Percentiles rank a stretch among this genome's conserved stretches.
Conservation (phyloP, 2,888 invertebrate species). For the Diaperis boleti region DNA sequence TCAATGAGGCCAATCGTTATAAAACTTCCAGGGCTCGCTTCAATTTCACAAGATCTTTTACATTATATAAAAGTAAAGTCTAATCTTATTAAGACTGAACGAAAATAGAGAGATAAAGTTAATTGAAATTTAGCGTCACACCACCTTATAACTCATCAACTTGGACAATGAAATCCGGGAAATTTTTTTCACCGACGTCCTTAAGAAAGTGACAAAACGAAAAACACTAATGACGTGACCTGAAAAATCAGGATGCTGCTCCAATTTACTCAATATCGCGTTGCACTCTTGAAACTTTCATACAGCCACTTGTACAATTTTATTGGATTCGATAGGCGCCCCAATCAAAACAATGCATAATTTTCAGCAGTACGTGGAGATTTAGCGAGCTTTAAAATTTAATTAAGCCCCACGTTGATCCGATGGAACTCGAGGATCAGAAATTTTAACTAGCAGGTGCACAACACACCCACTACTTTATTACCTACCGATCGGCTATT, state of each 20-base stretch:
- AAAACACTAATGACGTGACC: no score
- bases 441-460: constrained; percentile 24
- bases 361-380: constrained; percentile 16
- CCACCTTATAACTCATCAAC: constrained; percentile 28
- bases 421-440: constrained; percentile 1
- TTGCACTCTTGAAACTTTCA: constrained; percentile 10
- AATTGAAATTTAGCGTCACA: constrained; percentile 41
- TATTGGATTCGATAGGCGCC: constrained; percentile 33
- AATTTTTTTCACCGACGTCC: no score
- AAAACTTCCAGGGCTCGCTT: constrained; percentile 44
- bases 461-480: constrained; percentile 20
- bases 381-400: constrained; percentile 33
- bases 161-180: constrained; percentile 30
- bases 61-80: constrained; percentile 40
- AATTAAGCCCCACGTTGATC: constrained; percentile 26
- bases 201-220: no score
- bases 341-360: constrained; percentile 20
- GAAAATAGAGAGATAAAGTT: constrained; percentile 43
- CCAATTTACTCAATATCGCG: background rate
- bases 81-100: constrained; percentile 43
- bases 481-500: constrained; percentile 20
- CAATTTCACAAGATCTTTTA: constrained; percentile 41
- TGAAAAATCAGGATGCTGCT: no score
- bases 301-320: constrained; percentile 31
- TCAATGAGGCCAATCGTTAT: constrained; percentile 47